Evolutionary conservation across 2,888 invertebrate genomes (phyloP), one percentile per base, ranked within the genome.

Genomic region (Esperia sulphurella): DNA sequence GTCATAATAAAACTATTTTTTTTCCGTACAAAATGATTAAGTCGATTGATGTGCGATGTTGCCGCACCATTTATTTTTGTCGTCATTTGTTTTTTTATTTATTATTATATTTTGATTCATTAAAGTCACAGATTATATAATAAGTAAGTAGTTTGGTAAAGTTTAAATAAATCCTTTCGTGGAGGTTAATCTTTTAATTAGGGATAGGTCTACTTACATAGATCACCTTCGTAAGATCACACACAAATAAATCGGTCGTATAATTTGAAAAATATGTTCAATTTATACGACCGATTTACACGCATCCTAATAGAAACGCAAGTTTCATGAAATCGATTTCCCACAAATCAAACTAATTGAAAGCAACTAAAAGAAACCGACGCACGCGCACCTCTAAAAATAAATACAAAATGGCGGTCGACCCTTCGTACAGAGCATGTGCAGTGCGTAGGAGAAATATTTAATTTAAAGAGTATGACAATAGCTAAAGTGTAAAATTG

Each of bases 271-370:
- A n/a, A n/a, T n/a, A n/a, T 21, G 5, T 21, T 21, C 21, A 21
- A 43, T 43, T 41, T 40, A 35, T 41, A 8, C 49, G 31, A 13
- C 14, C 28, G 14, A 42, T 42, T 31, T 14, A 43, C 14, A 14
- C 33, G 8, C 9, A 7, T 2, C 35, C 35, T n/a, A 6, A 21
- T 21, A 35, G 48, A 45, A 54, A 55, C 49, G 53, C 49, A 57
- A 59, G 54, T 71, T 71, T 65, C 65, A 47, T 71, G 68, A 72
- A 76, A 75, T 75, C 71, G 70, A 75, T 76, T 77, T 68, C 65
- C 65, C 67, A 76, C 75, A 83, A 80, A 84, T 85, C 79, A 83
- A 81, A 81, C 77, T 84, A 83, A 80, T 80, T 83, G 84, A 84
- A 81, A 61, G 71, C 74, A 71, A 63, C 59, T 59, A 66, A 75